These are phyloP conservation scores for Abramis brama DNA, from an alignment of 2,113 vertebrate species.

Conservation along the genomic window DNA sequence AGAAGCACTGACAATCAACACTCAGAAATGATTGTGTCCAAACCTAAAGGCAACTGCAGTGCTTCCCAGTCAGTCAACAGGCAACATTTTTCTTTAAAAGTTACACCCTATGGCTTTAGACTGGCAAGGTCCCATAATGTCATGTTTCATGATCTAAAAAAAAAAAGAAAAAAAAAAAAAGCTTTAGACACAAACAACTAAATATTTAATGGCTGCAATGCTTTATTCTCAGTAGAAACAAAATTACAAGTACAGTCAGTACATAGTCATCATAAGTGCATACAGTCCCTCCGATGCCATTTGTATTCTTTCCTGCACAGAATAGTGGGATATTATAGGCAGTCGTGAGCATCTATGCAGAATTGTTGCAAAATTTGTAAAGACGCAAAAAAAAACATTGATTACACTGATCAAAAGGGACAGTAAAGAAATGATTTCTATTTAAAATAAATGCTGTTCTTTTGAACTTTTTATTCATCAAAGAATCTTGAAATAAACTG, in stretches of 20 bases:
- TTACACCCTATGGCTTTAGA: not conserved
- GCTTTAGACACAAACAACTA: not conserved
- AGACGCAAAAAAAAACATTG: too few species aligned
- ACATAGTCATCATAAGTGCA: not conserved
- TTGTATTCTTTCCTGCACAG: not conserved
- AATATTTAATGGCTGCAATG: not conserved
- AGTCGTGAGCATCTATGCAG: not conserved
- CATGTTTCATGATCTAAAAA: not conserved
- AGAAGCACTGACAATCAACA: too few species aligned
- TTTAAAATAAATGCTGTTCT: too few species aligned
- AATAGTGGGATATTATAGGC: not conserved
- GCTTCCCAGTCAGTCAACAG: too few species aligned
- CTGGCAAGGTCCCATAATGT: not conserved
- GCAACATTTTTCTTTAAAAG: too few species aligned
- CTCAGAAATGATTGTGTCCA: too few species aligned
- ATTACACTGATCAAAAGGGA: not conserved
- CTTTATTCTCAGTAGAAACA: not conserved
- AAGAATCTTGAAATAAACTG: not conserved
- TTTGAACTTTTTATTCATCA: too few species aligned
- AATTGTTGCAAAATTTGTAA: too few species aligned
- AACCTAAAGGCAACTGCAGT: too few species aligned
- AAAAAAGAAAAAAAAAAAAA: not conserved
- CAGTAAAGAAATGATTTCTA: not conserved
- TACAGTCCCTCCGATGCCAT: not conserved
- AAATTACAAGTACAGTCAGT: not conserved